A percentile compares a stretch with the other conserved stretches of the same genome.
These are phyloP conservation scores for Lordiphosa collinella DNA, from an alignment of 1,140 invertebrate species.

Conservation along the genomic window DNA sequence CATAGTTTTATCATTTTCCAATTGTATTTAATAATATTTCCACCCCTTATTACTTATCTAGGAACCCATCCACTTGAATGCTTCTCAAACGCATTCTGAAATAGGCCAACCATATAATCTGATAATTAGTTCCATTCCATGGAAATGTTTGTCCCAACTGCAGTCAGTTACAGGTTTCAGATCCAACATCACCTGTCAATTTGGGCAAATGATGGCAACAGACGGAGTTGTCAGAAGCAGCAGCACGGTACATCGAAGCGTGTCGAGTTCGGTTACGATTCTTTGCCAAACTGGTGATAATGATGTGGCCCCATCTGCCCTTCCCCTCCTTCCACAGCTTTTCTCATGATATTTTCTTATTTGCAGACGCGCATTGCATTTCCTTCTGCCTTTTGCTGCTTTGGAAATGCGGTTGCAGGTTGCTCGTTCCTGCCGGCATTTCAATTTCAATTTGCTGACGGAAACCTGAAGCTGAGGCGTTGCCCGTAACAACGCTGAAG, in stretches of 20 bases:
- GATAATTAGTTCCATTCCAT: too few relatives aligned
- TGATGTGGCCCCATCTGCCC: conserved; percentile 7
- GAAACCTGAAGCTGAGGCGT: conserved; percentile 47
- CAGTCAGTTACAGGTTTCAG: background rate
- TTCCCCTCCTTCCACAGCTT: conserved; percentile 4
- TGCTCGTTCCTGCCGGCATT: conserved; percentile 38
- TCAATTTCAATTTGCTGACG: conserved; percentile 69
- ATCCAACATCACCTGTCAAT: conserved; percentile 30
- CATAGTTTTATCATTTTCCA: too few relatives aligned
- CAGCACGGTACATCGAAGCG: conserved; percentile 8
- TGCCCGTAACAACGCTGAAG: conserved; percentile 45
- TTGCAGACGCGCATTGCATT: conserved; percentile 49
- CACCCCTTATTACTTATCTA: too few relatives aligned
- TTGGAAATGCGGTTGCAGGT: conserved; percentile 27
- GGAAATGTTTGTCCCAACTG: too few relatives aligned
- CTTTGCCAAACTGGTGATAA: conserved; percentile 2
- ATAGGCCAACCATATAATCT: too few relatives aligned
- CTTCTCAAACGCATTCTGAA: too few relatives aligned
- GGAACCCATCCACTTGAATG: too few relatives aligned
- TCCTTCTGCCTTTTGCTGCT: conserved; percentile 50
- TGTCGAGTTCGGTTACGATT: conserved; percentile 10
- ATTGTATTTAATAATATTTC: too few relatives aligned
- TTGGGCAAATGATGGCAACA: conserved; percentile 26
- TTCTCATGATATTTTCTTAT: conserved; percentile 43
- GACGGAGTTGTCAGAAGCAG: conserved; percentile 33